Evolutionary conservation across 2,888 invertebrate species (phyloP), one percentile per base, ranked within the genome.

Genomic region (Liopterus haemorrhoidalis): DNA sequence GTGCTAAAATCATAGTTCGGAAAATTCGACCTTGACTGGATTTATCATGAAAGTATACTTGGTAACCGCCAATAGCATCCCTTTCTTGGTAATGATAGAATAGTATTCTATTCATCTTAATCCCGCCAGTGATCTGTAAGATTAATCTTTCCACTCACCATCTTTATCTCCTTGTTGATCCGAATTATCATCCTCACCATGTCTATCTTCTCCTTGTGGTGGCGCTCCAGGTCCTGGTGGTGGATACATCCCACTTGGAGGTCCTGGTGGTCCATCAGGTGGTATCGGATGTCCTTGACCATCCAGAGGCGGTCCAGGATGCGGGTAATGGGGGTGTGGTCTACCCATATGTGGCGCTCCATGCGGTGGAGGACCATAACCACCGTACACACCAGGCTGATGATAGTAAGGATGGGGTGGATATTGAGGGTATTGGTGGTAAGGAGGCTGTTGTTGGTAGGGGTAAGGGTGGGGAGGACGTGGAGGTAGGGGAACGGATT

Each of bases 351-450:
- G n/a, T n/a, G n/a, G n/a, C n/a, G n/a, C n/a, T n/a, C n/a, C n/a
- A n/a, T n/a, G n/a, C n/a, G 51, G 50, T 21, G 50, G 53, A 27
- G 49, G 50, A 12, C 49, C 47, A 44, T 57, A n/a, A n/a, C n/a
- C n/a, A n/a, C n/a, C n/a, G 39, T 27, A 21, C 18, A 16, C 20
- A 38, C 11, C 1, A 38, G 45, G 41, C 41, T 64, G 66, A 6
- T 67, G 70, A 4, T 68, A 65, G 46, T 70, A 70, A 4, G 65
- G 63, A 55, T 71, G 72, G 2, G 74, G 73, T 9, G 74, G 71
- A 59, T 74, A 75, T 46, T 74, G 74, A 8, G 73, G 70, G 55
- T 73, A 73, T 0, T 71, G 71, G 46, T 72, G 73, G 57, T 71
- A 71, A 53, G 72, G 72, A 48, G 71, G 72, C 0, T 70, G 70